Percentiles rank a stretch among this genome's conserved stretches.
phyloP scores from a whole-genome alignment of 2,797 vertebrate genomes.

The Anableps anableps region DNA sequence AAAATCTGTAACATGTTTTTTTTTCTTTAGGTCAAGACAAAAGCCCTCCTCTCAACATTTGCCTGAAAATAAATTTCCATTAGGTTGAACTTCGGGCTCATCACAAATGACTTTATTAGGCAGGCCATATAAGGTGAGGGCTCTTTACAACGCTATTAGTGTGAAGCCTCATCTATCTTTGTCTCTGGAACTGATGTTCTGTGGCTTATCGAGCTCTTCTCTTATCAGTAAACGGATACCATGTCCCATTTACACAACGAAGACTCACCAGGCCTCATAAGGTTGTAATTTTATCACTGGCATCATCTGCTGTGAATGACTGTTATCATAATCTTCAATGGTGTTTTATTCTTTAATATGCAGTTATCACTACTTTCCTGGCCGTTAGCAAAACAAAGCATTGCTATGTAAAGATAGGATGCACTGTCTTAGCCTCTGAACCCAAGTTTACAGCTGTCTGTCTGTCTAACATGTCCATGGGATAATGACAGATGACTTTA shows the following conservation, averaged over 20 bases:
- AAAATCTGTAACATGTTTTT: background rate
- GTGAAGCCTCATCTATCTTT: conserved; percentile 70
- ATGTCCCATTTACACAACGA: conserved; percentile 58
- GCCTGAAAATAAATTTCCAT: conserved; percentile 43
- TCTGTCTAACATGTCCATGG: conserved; percentile 70
- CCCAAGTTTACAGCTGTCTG: conserved; percentile 79
- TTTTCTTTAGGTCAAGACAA: background rate
- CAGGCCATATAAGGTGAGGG: conserved; percentile 74
- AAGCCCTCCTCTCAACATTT: background rate
- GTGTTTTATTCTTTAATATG: conserved; percentile 50
- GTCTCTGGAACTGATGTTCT: conserved; percentile 77
- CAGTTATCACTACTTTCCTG: conserved; percentile 32
- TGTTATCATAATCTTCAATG: conserved; percentile 52
- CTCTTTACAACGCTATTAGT: conserved; percentile 79
- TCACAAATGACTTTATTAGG: conserved; percentile 84
- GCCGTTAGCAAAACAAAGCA: conserved; percentile 46
- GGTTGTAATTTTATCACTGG: conserved; percentile 41
- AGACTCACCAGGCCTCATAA: conserved; percentile 50
- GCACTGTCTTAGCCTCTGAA: conserved; percentile 67
- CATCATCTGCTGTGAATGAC: conserved; percentile 47
- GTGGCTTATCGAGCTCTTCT: conserved; percentile 71
- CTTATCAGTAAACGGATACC: conserved; percentile 76
- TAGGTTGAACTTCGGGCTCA: conserved; percentile 82
- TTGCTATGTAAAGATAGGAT: conserved; percentile 63
- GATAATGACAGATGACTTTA: conserved; percentile 82